Percentiles rank a stretch among this genome's conserved stretches.
Evolutionary conservation across 2,113 vertebrate species (phyloP).

Genomic region (Pantherophis guttatus): DNA sequence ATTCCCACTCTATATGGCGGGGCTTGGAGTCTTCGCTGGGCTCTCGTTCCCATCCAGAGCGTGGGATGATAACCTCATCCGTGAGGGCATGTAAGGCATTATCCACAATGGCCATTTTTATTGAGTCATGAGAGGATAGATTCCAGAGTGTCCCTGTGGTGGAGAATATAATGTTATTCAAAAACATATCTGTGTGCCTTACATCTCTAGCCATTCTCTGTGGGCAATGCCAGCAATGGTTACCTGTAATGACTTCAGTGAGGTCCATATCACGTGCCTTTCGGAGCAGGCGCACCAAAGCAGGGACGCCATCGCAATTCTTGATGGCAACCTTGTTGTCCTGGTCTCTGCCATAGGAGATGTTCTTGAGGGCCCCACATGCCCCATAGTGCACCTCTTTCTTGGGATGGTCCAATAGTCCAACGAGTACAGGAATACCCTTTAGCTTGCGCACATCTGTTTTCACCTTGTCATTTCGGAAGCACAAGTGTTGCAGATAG

Average conservation of each 20-base stretch:
- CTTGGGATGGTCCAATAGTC: conserved; percentile 90
- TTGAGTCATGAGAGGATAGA: conserved; percentile 92
- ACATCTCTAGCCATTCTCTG: not conserved
- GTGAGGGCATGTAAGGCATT: conserved; percentile 88
- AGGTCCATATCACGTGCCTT: conserved; percentile 89
- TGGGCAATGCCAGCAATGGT: not conserved
- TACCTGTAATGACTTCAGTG: conserved; percentile 93
- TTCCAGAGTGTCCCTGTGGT: conserved; percentile 91
- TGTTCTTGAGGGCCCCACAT: conserved; percentile 95
- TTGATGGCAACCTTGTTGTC: conserved; percentile 98
- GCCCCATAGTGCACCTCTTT: conserved; percentile 91
- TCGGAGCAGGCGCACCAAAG: conserved; percentile 84
- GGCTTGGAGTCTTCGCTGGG: conserved; percentile 88
- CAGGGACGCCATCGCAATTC: conserved; percentile 93
- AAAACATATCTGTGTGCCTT: accelerated
- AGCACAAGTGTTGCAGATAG: conserved; percentile 93
- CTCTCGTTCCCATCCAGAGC: conserved; percentile 88
- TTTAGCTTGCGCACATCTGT: conserved; percentile 90
- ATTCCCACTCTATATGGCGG: conserved; percentile 92
- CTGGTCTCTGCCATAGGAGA: conserved; percentile 88
- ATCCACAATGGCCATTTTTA: conserved; percentile 98
- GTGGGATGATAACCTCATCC: conserved; percentile 89
- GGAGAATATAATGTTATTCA: not conserved
- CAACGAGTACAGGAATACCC: conserved; percentile 90
- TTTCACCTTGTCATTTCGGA: conserved; percentile 94